Evolutionary conservation across 2,888 invertebrate genomes (phyloP), one percentile per base, ranked within the genome.

Genomic region (Keiferia lycopersicella): DNA sequence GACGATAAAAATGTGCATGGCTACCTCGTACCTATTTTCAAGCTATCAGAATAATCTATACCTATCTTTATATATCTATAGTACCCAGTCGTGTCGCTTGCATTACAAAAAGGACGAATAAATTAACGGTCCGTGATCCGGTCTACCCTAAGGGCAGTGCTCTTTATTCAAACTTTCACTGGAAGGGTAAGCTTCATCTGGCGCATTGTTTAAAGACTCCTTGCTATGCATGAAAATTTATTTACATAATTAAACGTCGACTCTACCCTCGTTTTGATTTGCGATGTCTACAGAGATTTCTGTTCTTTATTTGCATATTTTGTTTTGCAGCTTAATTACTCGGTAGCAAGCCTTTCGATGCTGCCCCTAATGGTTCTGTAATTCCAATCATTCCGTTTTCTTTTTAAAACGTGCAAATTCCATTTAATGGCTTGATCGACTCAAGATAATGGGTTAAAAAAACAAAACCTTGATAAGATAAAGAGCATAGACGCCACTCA

Each of bases 161-260:
- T 86, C 83, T 79, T 79, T 79, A 83, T 85, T 79, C 78, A 83
- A 88, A 87, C 81, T 88, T 87, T 84, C 76, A 71, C 77, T 80
- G 79, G 77, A 83, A 82, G 82, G 83, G 83, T 81, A 75, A 73
- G 74, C 69, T 74, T 83, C 87, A 88, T 86, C 87, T 86, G 87
- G 81, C 81, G 82, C 82, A 83, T 89, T 90, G 87, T 89, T 88
- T 84, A 82, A 83, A 76, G 80, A 81, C 83, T 84, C 82, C 83
- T 87, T 82, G 80, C 80, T 85, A 86, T 85, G 87, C 85, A 88
- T 86, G 86, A 86, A 82, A 87, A 86, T 87, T 83, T 89, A 89
- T 91, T 91, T 88, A 86, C 90, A 91, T 91, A 88, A 89, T 89
- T 89, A 90, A 90, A 86, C 82, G 86, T 75, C 80, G 81, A 75